Evolutionary conservation across 2,888 invertebrate genomes (phyloP), one percentile per base, ranked within the genome.

Genomic region (Congeria kusceri): DNA sequence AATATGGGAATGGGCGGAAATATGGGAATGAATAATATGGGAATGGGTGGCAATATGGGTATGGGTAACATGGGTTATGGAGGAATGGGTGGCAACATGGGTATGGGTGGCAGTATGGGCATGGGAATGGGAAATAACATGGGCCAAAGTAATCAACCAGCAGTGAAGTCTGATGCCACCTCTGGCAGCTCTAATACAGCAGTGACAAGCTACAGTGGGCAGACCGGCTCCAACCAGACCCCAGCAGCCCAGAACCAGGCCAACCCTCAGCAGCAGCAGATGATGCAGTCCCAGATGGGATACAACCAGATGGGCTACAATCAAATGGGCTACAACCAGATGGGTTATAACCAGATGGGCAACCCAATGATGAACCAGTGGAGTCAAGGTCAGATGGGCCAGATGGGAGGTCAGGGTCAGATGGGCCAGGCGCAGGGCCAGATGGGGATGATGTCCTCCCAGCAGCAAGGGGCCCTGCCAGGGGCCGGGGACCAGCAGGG

Each of bases 1-100:
- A 73, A 74, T 56, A 71, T 59, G 72, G 72, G 64, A 63, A 63
- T 58, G 66, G 53, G 53, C 13, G 63, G 63, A 3, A 44, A 58
- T 28, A 23, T 7, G 58, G 58, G 58, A 18, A 32, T 28, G 62
- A 23, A 18, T 20, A 77, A 71, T 29, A 66, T 57, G 58, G 71
- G 77, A 29, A 68, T 72, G 46, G 65, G 59, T 32, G 32, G 46
- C 2, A 64, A 70, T 29, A 46, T 39, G 46, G 62, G 62, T n/a
- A 3, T 13, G 9, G n/a, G 39, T 65, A 23, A 68, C 57, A 72
- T 57, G 62, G 28, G 72, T 64, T 46, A 76, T 72, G 69, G 64
- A 69, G 68, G 73, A 18, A 65, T 62, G 69, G 63, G 58, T 13
- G 46, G 46, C 9, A 44, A 13, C 18, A 67, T 64, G 71, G 64